These are phyloP conservation scores for Prosopocoilus inquinatus DNA, from an alignment of 2,888 invertebrate species.

Conservation along the genomic window DNA sequence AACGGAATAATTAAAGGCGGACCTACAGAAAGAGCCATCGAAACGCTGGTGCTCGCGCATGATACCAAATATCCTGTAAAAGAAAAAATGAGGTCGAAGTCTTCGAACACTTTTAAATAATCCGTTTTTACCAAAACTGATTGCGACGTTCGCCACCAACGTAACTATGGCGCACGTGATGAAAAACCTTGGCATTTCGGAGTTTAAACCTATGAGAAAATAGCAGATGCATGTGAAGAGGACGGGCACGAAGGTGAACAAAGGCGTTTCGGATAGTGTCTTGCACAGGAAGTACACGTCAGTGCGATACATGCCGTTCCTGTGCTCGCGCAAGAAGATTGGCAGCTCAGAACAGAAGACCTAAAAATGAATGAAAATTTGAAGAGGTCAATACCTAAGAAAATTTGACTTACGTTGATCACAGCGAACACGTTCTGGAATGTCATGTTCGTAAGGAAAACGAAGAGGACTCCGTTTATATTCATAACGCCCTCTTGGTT, in stretches of 20 bases:
- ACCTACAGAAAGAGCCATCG: conserved; percentile 87
- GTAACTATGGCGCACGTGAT: conserved; percentile 71
- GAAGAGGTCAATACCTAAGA: not conserved
- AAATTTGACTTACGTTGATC: conserved; percentile 70
- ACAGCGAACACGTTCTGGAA: conserved; percentile 95
- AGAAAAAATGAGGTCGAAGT: conserved; percentile 7
- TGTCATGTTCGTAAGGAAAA: conserved; percentile 89
- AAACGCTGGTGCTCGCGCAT: conserved; percentile 76
- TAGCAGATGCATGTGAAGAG: conserved; percentile 82
- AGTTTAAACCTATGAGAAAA: conserved; percentile 84
- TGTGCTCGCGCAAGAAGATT: conserved; percentile 84
- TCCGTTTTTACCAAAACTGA: conserved; percentile 72
- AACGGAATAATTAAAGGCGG: conserved; percentile 92
- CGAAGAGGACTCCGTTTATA: conserved; percentile 88
- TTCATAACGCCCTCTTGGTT: conserved; percentile 91
- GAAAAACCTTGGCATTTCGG: conserved; percentile 68
- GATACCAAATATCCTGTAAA: conserved; percentile 86
- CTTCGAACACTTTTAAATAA: not conserved
- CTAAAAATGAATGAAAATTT: conserved; percentile 50
- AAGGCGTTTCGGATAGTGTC: conserved; percentile 84
- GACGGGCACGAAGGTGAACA: conserved; percentile 79
- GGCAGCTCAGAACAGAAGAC: conserved; percentile 88
- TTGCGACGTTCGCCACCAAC: conserved; percentile 84
- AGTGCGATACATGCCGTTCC: conserved; percentile 86
- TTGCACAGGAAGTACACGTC: conserved; percentile 91